Evolutionary conservation across 1,140 invertebrate species (phyloP).

Genomic region (Penaeus indicus): DNA sequence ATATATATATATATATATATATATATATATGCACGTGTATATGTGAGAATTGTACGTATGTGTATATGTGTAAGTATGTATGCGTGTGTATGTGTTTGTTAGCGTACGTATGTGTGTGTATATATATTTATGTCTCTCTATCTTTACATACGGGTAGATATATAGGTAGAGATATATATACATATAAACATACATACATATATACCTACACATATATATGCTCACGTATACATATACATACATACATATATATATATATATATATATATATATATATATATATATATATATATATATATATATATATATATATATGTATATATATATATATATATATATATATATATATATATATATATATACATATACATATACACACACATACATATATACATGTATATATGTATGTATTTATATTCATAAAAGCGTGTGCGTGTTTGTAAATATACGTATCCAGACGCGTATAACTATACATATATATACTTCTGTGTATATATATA

Average conservation of each 20-base stretch:
- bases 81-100: neutral
- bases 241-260: no score
- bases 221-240: no score
- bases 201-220: no score
- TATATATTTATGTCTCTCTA: neutral
- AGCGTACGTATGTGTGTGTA: neutral
- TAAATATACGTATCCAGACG: no score
- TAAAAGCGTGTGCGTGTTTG: neutral
- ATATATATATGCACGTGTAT: no score
- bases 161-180: no score
- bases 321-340: slow-evolving; percentile 21
- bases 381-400: slow-evolving; percentile 29
- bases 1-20: no score
- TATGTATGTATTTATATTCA: neutral
- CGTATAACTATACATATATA: no score
- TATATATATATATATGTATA: slow-evolving; percentile 26
- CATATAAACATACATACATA: no score
- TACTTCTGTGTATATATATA: no score
- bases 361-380: slow-evolving; percentile 40
- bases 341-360: slow-evolving; percentile 41
- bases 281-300: slow-evolving; percentile 24
- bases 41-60: neutral
- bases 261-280: neutral
- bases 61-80: neutral
- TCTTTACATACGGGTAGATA: no score